Evolutionary conservation across 2,113 vertebrate species (phyloP).

Genomic region (Astur gentilis): DNA sequence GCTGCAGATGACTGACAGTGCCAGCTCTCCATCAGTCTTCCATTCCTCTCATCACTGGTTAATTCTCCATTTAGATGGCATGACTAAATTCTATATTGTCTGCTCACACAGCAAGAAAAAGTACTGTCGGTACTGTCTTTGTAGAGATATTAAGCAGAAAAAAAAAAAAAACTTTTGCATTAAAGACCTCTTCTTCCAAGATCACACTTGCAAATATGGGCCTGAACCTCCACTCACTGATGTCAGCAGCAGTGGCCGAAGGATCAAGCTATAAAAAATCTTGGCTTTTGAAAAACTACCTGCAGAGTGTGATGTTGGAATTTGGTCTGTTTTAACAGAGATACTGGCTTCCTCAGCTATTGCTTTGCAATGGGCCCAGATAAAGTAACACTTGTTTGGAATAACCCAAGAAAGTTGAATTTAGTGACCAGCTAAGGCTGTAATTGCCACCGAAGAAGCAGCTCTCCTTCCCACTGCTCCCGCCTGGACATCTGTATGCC

Average conservation of each 20-base stretch:
- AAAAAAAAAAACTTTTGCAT: background rate
- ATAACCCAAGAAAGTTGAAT: background rate
- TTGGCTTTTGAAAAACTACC: background rate
- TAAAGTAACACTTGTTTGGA: background rate
- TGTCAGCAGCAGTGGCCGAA: background rate
- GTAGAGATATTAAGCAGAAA: background rate
- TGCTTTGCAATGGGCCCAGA: background rate
- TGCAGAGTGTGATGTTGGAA: background rate
- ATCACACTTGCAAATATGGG: background rate
- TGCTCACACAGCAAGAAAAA: constrained; percentile 39
- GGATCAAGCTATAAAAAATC: background rate
- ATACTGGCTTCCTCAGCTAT: background rate
- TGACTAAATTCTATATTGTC: constrained; percentile 57
- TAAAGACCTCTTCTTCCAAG: background rate
- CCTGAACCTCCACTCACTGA: background rate
- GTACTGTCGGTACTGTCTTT: background rate
- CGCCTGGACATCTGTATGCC: background rate
- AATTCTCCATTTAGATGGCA: constrained; percentile 56
- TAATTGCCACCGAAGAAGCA: background rate
- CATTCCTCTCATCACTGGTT: constrained; percentile 45
- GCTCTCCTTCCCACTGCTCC: background rate
- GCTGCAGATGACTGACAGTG: constrained; percentile 54
- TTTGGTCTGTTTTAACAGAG: background rate
- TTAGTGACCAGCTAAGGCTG: background rate
- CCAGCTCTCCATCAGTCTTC: constrained; percentile 56